Base-by-base conservation (phyloP, 2,888 invertebrate species). In the Euclidia mi region DNA sequence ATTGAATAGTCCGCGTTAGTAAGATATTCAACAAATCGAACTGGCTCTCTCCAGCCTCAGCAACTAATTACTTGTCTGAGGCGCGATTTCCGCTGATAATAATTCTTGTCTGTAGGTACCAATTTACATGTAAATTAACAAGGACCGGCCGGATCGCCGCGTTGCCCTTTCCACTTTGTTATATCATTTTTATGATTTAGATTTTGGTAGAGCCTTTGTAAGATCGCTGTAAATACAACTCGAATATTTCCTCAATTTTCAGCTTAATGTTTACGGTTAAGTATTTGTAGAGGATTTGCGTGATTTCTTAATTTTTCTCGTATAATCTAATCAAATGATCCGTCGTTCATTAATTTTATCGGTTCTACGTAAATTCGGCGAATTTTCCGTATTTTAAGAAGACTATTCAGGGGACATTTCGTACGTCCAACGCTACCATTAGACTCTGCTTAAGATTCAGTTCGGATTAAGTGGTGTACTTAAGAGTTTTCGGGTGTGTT, bases 1-100 rank as follows among this genome's bases (percentile, higher is more conserved):
- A 90, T 90, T 91, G 87, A 90, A 89, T 88, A 87, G 87, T 74
- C 79, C 74, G 84, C 76, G 84, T 84, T 87, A 83, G 79, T 88
- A 85, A 88, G 90, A 89, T 87, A 91, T 89, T 89, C 87, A 82
- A 81, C 81, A 78, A 85, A 88, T 86, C 82, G 81, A 85, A 85
- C 79, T 55, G 77, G 68, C 63, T 58, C 68, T 72, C 75, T 51
- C 56, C 51, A 60, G 47, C 63, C 70, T 71, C 73, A 70, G 62
- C 63, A 64, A 81, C 84, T 89, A 88, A 89, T 87, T 87, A 86
- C 80, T 78, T 71, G 71, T 74, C 76, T 65, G 72, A 76, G 67
- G 71, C 76, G 79, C 76, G 79, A 81, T 80, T 82, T 78, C 68
- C 68, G 61, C 68, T 65, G 76, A 75, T 83, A 81, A 81, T 76